Evolutionary conservation across 2,888 invertebrate genomes (phyloP).

Genomic region (Lepas anatifera): DNA sequence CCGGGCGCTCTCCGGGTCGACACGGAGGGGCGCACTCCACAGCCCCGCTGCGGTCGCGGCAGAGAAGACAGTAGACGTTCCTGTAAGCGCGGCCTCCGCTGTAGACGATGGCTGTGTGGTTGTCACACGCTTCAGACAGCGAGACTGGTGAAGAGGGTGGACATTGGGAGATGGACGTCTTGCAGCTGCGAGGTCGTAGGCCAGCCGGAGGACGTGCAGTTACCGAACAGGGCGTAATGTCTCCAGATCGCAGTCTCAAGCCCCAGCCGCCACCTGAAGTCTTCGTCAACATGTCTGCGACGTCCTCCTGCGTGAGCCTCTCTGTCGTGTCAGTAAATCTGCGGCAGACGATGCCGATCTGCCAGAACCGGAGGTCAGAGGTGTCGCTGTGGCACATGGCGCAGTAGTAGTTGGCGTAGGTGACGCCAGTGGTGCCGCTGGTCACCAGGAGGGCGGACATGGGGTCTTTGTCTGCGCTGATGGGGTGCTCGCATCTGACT

Average conservation of each 20-base stretch:
- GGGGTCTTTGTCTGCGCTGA: not conserved
- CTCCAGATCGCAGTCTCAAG: not conserved
- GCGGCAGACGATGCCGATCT: not conserved
- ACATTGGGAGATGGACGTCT: not conserved
- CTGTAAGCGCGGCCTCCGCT: not conserved
- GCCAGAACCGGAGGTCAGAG: not conserved
- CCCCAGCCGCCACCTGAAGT: not conserved
- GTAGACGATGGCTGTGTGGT: slow-evolving; percentile 10
- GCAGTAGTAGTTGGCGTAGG: slow-evolving; percentile 2
- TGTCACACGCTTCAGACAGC: not conserved
- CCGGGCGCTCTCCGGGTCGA: not conserved
- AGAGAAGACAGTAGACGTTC: slow-evolving; percentile 7
- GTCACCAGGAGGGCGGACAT: not conserved
- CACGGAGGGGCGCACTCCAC: not conserved
- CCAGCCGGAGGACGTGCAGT: not conserved
- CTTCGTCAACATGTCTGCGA: not conserved
- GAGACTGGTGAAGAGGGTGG: not conserved
- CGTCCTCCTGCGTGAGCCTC: too few relatives aligned
- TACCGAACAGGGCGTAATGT: not conserved
- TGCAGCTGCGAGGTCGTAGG: not conserved
- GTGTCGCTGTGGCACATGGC: slow-evolving; percentile 12
- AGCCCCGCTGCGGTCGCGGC: not conserved
- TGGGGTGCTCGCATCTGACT: not conserved
- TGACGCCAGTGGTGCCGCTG: not conserved
- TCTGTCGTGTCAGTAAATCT: not conserved